Evolutionary conservation across 2,888 invertebrate genomes (phyloP), one percentile per base, ranked within the genome.

Genomic region (Antitype chi): DNA sequence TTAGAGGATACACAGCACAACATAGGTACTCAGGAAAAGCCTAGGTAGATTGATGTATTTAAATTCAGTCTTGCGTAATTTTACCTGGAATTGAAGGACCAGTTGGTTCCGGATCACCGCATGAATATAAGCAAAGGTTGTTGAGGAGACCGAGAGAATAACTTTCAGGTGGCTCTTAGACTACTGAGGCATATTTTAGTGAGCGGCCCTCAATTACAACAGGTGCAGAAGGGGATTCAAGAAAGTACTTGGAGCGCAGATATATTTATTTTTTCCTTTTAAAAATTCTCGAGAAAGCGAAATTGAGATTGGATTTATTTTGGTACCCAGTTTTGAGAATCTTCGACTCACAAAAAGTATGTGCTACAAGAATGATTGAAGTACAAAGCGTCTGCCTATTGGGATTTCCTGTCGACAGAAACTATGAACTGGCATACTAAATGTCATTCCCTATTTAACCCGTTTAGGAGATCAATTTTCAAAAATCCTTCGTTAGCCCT

Each of bases 191-290:
- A 84, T 87, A 89, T 86, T 90, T 89, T 85, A 87, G 85, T 83
- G 79, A 81, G 81, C 82, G 80, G 75, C 85, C 84, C 81, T 89
- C 87, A 89, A 88, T 88, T 88, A 89, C 80, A 87, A 84, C 87
- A 89, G 86, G 88, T 89, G 88, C 81, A 86, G 73, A 75, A 87
- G 79, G 76, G 72, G 70, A 79, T 74, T 70, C 70, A 72, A 85
- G 82, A 86, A 80, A 83, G 76, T 84, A 80, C 85, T 84, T 67
- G 53, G 52, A 60, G 67, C 73, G 55, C 53, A 74, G 74, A 85
- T 79, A 82, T 80, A 84, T 86, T 68, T 79, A 72, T 77, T 68
- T 85, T 53, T 80, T 72, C 71, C 25, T 74, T 59, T 81, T 77
- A 55, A 77, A 87, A 89, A 82, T 85, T 73, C 74, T 85, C 80